phyloP scores from a whole-genome alignment of 2,797 vertebrate genomes.

The Pachyuromys duprasi region DNA sequence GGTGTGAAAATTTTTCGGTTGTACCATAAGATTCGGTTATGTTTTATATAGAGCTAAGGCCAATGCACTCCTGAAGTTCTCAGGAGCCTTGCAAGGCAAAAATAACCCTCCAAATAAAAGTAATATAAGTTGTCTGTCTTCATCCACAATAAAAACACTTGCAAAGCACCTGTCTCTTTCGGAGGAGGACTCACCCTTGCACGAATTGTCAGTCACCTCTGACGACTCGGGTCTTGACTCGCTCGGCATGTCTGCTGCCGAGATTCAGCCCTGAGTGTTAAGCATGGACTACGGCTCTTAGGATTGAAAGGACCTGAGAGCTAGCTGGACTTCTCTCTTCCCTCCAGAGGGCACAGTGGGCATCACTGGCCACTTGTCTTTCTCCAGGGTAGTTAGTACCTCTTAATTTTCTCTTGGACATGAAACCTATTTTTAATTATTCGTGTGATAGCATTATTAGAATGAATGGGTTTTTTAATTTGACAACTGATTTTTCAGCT shows the following conservation, averaged over 20 bases:
- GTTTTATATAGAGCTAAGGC: constrained; percentile 59
- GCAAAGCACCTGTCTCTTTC: constrained; percentile 77
- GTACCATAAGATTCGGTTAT: constrained; percentile 43
- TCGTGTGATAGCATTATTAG: not conserved
- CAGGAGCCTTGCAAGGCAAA: constrained; percentile 62
- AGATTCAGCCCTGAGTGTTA: constrained; percentile 34
- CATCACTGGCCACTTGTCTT: not conserved
- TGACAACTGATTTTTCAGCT: not conserved
- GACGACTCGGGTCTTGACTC: not conserved
- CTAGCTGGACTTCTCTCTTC: not conserved
- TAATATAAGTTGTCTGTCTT: constrained; percentile 72
- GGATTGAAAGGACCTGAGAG: not conserved
- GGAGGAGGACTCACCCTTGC: constrained; percentile 70
- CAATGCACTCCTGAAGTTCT: constrained; percentile 69
- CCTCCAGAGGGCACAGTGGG: not conserved
- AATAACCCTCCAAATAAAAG: constrained; percentile 57
- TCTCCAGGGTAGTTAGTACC: not conserved
- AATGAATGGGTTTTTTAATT: not conserved
- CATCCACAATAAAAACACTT: constrained; percentile 62
- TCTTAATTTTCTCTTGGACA: too few relatives aligned
- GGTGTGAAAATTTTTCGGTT: constrained; percentile 33
- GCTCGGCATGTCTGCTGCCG: constrained; percentile 10
- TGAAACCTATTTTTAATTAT: not conserved
- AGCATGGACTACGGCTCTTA: not conserved
- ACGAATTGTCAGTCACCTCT: constrained; percentile 61